Evolutionary conservation across 2,113 vertebrate species (phyloP).

Genomic region (Gobiocypris rarus): DNA sequence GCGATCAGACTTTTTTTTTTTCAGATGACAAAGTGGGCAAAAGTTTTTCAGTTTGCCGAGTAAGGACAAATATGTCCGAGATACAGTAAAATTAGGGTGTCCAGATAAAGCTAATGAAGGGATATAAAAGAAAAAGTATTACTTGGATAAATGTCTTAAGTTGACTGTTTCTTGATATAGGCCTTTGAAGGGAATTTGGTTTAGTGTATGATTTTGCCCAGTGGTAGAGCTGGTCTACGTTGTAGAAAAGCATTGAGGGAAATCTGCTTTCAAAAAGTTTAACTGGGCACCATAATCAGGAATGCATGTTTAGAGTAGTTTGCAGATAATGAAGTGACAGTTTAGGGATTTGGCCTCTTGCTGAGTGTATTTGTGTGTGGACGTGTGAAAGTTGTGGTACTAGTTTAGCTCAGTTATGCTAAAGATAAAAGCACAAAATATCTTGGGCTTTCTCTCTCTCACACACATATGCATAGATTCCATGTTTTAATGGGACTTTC

Average conservation of each 20-base stretch:
- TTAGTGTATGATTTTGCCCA: neutral
- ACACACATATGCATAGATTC: neutral
- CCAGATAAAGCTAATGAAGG: neutral
- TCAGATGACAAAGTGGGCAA: neutral
- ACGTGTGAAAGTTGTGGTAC: conserved; percentile 7
- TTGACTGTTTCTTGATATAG: neutral
- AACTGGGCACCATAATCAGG: conserved; percentile 5
- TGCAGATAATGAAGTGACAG: neutral
- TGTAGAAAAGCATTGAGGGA: neutral
- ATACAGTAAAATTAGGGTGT: neutral
- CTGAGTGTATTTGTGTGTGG: conserved; percentile 19
- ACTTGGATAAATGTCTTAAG: neutral
- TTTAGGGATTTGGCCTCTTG: neutral
- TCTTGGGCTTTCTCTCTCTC: neutral
- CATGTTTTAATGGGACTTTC: no score
- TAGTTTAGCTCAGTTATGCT: conserved; percentile 26
- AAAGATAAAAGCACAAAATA: neutral
- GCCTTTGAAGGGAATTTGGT: neutral
- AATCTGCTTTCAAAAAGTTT: neutral
- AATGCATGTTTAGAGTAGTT: neutral
- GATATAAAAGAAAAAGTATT: neutral
- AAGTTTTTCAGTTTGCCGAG: neutral
- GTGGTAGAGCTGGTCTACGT: neutral
- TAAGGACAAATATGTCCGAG: neutral
- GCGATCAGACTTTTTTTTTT: no score